Evolutionary conservation across 2,113 vertebrate genomes (phyloP).

Genomic region (Ivindomyrus marchei): DNA sequence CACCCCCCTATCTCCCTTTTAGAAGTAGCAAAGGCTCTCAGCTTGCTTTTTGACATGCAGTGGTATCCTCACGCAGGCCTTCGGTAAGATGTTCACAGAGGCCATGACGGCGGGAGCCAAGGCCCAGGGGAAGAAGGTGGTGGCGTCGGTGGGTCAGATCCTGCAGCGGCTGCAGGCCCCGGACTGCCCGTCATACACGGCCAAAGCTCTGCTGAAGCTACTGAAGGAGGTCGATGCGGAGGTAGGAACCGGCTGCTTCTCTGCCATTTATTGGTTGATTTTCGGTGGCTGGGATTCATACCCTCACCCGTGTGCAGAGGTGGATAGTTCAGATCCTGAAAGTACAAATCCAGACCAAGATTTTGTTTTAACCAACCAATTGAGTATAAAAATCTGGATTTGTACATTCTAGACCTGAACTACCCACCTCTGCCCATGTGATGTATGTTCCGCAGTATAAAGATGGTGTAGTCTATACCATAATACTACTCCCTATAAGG

Average conservation of each 20-base stretch:
- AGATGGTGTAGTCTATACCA: background rate
- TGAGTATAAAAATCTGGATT: no score
- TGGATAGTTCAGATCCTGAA: no score
- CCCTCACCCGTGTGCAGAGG: background rate
- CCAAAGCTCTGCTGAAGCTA: constrained; percentile 63
- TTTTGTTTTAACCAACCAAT: no score
- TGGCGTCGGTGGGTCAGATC: constrained; percentile 61
- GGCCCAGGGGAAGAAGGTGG: constrained; percentile 53
- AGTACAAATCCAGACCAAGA: no score
- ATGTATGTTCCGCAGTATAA: background rate
- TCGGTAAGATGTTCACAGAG: constrained; percentile 64
- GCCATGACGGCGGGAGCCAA: constrained; percentile 47
- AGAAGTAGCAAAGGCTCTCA: background rate
- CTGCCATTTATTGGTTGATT: background rate
- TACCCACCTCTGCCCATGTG: background rate
- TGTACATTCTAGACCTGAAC: no score
- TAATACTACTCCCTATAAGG: background rate
- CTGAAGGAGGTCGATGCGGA: constrained; percentile 67
- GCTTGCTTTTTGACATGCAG: background rate
- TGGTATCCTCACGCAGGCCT: constrained; percentile 54
- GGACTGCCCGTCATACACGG: constrained; percentile 71
- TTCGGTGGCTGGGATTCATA: background rate
- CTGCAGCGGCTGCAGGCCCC: constrained; percentile 56
- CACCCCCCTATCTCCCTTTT: background rate
- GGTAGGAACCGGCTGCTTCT: constrained; percentile 44